Evolutionary conservation across 2,797 vertebrate species (phyloP).

Genomic region (Muraenolepis orangiensis): DNA sequence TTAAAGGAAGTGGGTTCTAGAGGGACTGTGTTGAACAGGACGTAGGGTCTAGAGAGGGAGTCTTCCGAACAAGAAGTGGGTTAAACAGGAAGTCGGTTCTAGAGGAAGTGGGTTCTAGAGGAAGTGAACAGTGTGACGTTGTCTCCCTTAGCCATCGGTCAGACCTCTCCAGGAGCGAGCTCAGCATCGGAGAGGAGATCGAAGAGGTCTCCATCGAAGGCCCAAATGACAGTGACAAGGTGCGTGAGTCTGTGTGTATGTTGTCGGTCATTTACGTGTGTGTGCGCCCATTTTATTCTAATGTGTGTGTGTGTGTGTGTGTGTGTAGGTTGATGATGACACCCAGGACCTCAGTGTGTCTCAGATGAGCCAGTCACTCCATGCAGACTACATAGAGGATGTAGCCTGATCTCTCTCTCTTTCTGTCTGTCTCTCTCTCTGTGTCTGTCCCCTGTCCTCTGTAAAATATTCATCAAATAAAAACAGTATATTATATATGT

Average conservation of each 20-base stretch:
- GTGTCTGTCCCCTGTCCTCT: neutral
- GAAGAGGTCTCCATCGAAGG: slow-evolving; percentile 86
- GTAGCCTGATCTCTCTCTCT: slow-evolving; percentile 70
- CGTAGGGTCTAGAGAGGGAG: neutral
- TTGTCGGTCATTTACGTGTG: too few species aligned
- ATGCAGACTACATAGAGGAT: slow-evolving; percentile 89
- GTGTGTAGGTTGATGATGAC: slow-evolving; percentile 79
- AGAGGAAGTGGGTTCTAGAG: neutral
- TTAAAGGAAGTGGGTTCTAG: neutral
- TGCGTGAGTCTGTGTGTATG: slow-evolving; percentile 34
- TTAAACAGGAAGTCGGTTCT: too few species aligned
- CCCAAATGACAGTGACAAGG: slow-evolving; percentile 83
- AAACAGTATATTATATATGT: neutral
- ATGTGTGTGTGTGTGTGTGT: neutral
- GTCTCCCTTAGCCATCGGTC: slow-evolving; percentile 79
- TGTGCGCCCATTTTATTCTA: neutral
- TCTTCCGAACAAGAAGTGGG: too few species aligned
- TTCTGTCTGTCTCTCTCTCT: neutral
- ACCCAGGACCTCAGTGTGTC: slow-evolving; percentile 88
- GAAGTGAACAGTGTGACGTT: neutral
- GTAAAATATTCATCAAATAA: neutral
- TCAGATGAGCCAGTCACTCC: slow-evolving; percentile 82
- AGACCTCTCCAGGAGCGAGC: slow-evolving; percentile 81
- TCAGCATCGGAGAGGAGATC: slow-evolving; percentile 91
- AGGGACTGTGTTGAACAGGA: too few species aligned